A percentile compares a stretch with the other conserved stretches of the same genome.
These are phyloP conservation scores for Melitaea athalia DNA, from an alignment of 2,888 invertebrate genomes.

Conservation along the genomic window DNA sequence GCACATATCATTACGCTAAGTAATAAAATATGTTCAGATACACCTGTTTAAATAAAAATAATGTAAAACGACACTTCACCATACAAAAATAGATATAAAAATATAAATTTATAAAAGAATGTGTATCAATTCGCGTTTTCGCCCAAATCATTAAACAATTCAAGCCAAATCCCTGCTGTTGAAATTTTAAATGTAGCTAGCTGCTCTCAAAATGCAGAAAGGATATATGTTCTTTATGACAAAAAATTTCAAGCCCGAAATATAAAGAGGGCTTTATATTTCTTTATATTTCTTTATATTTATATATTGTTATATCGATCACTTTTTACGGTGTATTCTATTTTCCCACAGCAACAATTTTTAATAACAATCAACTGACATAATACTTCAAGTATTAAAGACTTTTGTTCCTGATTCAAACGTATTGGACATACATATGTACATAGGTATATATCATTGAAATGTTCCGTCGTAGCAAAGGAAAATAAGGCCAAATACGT, in stretches of 20 bases:
- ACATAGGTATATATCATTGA: not conserved
- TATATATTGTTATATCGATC: too few relatives aligned
- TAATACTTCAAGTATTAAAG: slow-evolving; percentile 15
- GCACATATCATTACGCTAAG: too few relatives aligned
- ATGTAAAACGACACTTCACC: too few relatives aligned
- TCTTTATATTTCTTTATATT: too few relatives aligned
- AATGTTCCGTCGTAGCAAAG: slow-evolving; percentile 18
- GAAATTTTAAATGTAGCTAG: not conserved
- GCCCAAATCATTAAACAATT: too few relatives aligned
- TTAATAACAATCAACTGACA: slow-evolving; percentile 3
- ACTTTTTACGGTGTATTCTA: not conserved
- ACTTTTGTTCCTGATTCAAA: slow-evolving; percentile 15
- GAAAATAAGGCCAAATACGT: slow-evolving; percentile 18
- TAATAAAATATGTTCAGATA: too few relatives aligned
- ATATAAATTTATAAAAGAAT: too few relatives aligned
- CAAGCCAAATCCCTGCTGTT: not conserved
- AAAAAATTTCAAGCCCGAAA: not conserved
- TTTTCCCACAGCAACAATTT: not conserved
- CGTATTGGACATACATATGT: slow-evolving; percentile 9
- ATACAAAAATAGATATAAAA: too few relatives aligned
- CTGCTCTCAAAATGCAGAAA: not conserved
- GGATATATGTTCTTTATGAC: not conserved
- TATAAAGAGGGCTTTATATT: too few relatives aligned
- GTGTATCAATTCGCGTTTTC: too few relatives aligned
- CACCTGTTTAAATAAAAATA: too few relatives aligned